Conservation (phyloP, 2,797 vertebrate species). For the Centroberyx gerrardi region DNA sequence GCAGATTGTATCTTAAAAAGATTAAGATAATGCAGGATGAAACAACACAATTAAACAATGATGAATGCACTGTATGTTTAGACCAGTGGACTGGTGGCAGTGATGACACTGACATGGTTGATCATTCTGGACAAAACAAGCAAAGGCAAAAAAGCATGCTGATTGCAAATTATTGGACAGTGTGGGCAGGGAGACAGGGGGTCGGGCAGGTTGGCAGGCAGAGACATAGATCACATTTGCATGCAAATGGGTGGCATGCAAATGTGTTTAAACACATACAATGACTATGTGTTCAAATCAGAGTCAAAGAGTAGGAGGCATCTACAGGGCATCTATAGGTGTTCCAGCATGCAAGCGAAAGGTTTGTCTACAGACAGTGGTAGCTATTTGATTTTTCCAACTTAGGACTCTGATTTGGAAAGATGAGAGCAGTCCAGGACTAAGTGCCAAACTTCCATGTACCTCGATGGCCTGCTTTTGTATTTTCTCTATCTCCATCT, state of each 20-base stretch:
- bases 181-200: slow-evolving; percentile 1
- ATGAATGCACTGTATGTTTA: slow-evolving; percentile 11
- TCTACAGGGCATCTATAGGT: slow-evolving; percentile 39
- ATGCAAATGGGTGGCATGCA: slow-evolving; percentile 67
- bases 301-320: slow-evolving; percentile 22
- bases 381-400: slow-evolving; percentile 59
- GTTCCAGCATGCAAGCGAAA: slow-evolving; percentile 65
- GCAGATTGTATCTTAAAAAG: slow-evolving; percentile 33
- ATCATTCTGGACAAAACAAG: slow-evolving; percentile 36
- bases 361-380: slow-evolving; percentile 48
- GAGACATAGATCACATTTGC: slow-evolving; percentile 32
- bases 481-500: slow-evolving; percentile 95
- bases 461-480: slow-evolving; percentile 96
- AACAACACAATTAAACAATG: slow-evolving; percentile 20
- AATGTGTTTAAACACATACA: slow-evolving; percentile 69
- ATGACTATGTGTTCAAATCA: slow-evolving; percentile 69
- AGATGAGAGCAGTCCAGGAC: slow-evolving; percentile 61
- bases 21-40: slow-evolving; percentile 1
- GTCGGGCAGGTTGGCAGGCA: slow-evolving; percentile 16
- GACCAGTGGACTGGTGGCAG: slow-evolving; percentile 13
- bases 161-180: slow-evolving; percentile 23
- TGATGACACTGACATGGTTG: slow-evolving; percentile 2
- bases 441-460: slow-evolving; percentile 81
- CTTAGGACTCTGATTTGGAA: slow-evolving; percentile 65
- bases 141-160: slow-evolving; percentile 58